These are phyloP conservation scores for Pelmatolapia mariae DNA, from an alignment of 2,113 vertebrate species.

Conservation along the genomic window DNA sequence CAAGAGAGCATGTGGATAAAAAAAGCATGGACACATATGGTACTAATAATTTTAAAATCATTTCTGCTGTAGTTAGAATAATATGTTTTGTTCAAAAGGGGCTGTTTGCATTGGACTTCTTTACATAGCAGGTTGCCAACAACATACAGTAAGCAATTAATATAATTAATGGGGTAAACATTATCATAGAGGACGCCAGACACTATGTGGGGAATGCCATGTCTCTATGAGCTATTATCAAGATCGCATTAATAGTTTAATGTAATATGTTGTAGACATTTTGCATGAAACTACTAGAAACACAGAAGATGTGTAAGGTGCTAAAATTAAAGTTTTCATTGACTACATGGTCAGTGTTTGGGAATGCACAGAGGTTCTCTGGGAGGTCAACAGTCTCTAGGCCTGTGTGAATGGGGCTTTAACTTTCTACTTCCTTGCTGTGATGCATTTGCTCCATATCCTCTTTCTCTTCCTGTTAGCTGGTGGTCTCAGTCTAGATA, in stretches of 20 bases:
- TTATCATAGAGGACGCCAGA: not conserved
- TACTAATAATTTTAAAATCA: not conserved
- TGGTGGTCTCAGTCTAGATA: not conserved
- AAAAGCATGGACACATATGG: not conserved
- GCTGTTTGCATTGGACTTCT: not conserved
- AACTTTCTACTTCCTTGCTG: not conserved
- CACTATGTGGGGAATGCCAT: not conserved
- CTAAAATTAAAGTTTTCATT: not conserved
- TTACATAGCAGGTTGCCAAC: not conserved
- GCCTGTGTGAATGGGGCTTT: not conserved
- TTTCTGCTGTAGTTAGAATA: not conserved
- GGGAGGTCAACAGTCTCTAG: not conserved
- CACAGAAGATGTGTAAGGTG: not conserved
- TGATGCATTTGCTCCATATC: not conserved
- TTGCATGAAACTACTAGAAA: not conserved
- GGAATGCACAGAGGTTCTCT: not conserved
- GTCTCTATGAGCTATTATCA: not conserved
- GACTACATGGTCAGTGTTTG: not conserved
- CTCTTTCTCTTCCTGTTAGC: conserved; percentile 31
- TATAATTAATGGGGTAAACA: not conserved
- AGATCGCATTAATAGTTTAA: not conserved
- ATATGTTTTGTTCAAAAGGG: not conserved
- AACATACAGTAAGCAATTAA: not conserved
- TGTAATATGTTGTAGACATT: not conserved
- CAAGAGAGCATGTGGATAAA: not conserved